A percentile compares a stretch with the other conserved stretches of the same genome.
phyloP scores from a whole-genome alignment of 1,140 invertebrate genomes.

The Leptinotarsa undecemlineata region DNA sequence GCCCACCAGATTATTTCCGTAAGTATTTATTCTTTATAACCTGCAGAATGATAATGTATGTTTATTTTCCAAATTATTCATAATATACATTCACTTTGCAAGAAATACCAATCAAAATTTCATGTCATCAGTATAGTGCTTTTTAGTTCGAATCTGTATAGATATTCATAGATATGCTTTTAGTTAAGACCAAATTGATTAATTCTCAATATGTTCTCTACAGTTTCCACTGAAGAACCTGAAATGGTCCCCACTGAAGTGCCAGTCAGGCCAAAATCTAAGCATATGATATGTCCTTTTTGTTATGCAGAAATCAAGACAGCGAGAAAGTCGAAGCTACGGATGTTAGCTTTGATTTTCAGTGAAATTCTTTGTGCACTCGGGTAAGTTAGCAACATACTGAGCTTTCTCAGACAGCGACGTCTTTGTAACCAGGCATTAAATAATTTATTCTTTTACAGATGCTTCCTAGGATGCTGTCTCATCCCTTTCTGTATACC shows the following conservation, averaged over 20 bases:
- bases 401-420: too few relatives aligned
- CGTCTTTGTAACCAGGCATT: too few relatives aligned
- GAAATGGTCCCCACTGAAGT: constrained; percentile 81
- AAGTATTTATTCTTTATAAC: too few relatives aligned
- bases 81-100: too few relatives aligned
- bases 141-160: too few relatives aligned
- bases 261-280: constrained; percentile 76
- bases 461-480: constrained; percentile 78
- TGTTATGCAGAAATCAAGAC: constrained; percentile 82
- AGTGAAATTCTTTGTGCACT: constrained; percentile 76
- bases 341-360: constrained; percentile 81
- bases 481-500: constrained; percentile 88
- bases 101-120: too few relatives aligned
- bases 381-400: constrained; percentile 63
- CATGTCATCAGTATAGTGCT: too few relatives aligned
- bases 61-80: too few relatives aligned
- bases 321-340: constrained; percentile 75
- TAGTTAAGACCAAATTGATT: too few relatives aligned
- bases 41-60: too few relatives aligned
- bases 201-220: constrained; percentile 11
- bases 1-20: too few relatives aligned
- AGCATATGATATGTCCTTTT: constrained; percentile 83
- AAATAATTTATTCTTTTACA: constrained; percentile 52
- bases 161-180: too few relatives aligned
- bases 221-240: constrained; percentile 59